phyloP scores from a whole-genome alignment of 2,797 vertebrate species.

The Hylomyscus alleni region DNA sequence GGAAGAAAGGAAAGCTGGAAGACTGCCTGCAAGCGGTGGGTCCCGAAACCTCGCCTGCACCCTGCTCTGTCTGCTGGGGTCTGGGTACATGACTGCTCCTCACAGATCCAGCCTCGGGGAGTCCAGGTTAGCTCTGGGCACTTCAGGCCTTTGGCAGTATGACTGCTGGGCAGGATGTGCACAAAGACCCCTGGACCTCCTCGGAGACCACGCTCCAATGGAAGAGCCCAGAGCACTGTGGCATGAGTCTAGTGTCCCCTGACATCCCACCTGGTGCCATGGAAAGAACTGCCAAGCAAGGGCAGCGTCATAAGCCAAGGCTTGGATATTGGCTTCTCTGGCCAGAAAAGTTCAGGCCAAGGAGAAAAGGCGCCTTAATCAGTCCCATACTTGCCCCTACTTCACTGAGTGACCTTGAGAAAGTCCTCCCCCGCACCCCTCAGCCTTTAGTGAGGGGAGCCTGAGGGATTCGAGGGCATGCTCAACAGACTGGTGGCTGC shows the following conservation, averaged over 20 bases:
- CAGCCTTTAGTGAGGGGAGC: conserved; percentile 20
- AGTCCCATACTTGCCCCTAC: not conserved
- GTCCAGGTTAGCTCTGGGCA: not conserved
- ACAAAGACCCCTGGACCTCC: not conserved
- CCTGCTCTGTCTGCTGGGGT: not conserved
- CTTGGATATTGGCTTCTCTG: not conserved
- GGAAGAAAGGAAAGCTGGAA: not conserved
- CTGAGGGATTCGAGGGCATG: not conserved
- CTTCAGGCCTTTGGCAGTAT: not conserved
- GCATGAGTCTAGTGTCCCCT: not conserved
- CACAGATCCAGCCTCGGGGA: not conserved
- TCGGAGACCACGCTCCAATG: not conserved
- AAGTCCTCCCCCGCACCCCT: not conserved
- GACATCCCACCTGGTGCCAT: not conserved
- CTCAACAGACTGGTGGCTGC: not conserved
- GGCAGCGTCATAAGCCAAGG: not conserved
- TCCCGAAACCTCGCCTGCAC: not conserved
- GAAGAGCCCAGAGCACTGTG: not conserved
- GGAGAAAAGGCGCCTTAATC: not conserved
- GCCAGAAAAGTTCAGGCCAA: conserved; percentile 8
- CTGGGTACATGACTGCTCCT: not conserved
- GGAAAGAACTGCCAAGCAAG: not conserved
- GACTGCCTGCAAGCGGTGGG: not conserved
- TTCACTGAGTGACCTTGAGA: conserved; percentile 70
- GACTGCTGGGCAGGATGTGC: not conserved